These are phyloP conservation scores for Sarcophaga carnaria DNA, from an alignment of 2,888 invertebrate genomes.

Conservation along the genomic window DNA sequence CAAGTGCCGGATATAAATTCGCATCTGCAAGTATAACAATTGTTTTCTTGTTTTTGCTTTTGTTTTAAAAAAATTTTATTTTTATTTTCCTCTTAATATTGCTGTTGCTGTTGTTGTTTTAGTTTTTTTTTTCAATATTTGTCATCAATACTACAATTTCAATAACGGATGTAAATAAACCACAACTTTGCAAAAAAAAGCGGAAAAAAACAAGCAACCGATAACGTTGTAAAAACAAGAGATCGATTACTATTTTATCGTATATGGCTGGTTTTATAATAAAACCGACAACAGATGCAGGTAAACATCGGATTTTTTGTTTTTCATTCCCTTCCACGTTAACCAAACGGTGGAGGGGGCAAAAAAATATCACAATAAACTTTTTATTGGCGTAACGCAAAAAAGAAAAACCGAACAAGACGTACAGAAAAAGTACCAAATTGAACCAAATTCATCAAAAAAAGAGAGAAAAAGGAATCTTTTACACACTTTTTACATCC, in stretches of 20 bases:
- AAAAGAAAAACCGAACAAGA: background rate
- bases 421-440: too few relatives aligned
- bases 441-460: background rate
- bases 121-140: constrained; percentile 44
- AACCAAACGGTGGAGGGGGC: background rate
- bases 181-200: constrained; percentile 69
- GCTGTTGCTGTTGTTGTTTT: constrained; percentile 53
- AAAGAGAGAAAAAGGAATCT: constrained; percentile 28
- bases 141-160: constrained; percentile 70
- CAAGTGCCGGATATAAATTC: constrained; percentile 76
- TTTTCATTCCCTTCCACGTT: constrained; percentile 8
- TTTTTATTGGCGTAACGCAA: constrained; percentile 58
- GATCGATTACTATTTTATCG: constrained; percentile 77
- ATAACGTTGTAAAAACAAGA: constrained; percentile 59
- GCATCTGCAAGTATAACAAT: constrained; percentile 77
- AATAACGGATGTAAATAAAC: constrained; percentile 81
- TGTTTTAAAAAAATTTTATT: constrained; percentile 28
- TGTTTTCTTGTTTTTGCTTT: constrained; percentile 67
- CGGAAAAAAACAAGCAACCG: background rate
- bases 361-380: constrained; percentile 43
- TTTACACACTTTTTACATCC: constrained; percentile 43
- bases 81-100: constrained; percentile 71
- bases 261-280: constrained; percentile 28
- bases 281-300: constrained; percentile 68
- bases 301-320: constrained; percentile 54